Percentiles rank a stretch among this genome's conserved stretches.
Conservation (phyloP, 2,888 invertebrate species). For the Cremastobaeus sp. region DNA sequence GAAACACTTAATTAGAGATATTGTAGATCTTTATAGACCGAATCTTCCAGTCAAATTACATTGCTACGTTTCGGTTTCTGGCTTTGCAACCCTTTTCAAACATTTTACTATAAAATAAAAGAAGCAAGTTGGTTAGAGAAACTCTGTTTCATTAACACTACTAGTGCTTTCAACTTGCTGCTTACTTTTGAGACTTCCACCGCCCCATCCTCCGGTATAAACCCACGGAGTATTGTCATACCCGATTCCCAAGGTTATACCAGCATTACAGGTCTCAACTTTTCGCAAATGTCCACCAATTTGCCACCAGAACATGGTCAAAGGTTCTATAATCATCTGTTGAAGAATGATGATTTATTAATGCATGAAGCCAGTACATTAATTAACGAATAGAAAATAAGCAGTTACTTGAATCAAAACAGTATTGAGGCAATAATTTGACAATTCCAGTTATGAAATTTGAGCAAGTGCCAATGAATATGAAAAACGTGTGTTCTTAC, state of each 20-base stretch:
- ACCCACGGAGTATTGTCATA: slow-evolving; percentile 94
- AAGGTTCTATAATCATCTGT: slow-evolving; percentile 84
- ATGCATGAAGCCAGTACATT: no score
- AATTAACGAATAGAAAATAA: no score
- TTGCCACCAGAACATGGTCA: slow-evolving; percentile 91
- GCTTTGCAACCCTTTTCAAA: no score
- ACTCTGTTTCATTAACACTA: no score
- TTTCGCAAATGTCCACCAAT: slow-evolving; percentile 91
- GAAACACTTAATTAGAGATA: neutral
- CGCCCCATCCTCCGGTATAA: slow-evolving; percentile 94
- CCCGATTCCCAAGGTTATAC: slow-evolving; percentile 95
- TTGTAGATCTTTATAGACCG: slow-evolving; percentile 38
- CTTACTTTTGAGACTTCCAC: slow-evolving; percentile 87
- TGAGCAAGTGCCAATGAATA: no score
- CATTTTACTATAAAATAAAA: no score
- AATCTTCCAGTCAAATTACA: neutral
- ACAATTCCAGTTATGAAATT: no score
- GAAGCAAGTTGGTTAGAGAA: no score
- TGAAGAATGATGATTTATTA: slow-evolving; percentile 3
- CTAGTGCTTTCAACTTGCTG: no score
- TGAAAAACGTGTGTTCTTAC: no score
- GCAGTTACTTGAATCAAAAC: no score
- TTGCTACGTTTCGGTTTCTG: neutral
- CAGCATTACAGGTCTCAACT: slow-evolving; percentile 86
- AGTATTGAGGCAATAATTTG: no score